These are phyloP conservation scores for Coendou prehensilis DNA, from an alignment of 2,797 vertebrate genomes.

Conservation along the genomic window DNA sequence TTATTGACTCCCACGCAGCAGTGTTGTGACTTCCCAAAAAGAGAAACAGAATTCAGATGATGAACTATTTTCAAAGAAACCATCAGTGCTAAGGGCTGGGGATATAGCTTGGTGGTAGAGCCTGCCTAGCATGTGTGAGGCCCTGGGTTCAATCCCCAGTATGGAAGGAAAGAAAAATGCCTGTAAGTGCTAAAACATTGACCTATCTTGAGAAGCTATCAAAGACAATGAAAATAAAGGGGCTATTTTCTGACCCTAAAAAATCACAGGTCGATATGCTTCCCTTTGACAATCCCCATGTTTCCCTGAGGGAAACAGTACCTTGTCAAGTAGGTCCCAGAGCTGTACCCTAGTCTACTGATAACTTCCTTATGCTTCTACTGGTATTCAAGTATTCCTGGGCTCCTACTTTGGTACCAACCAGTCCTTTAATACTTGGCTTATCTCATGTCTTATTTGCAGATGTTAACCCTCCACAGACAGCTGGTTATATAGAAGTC, in stretches of 20 bases:
- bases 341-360: neutral
- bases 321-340: neutral
- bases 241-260: slow-evolving; percentile 30
- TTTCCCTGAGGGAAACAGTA: neutral
- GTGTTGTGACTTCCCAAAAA: neutral
- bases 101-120: neutral
- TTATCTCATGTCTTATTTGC: slow-evolving; percentile 82
- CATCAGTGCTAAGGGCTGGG: neutral
- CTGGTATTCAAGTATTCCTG: neutral
- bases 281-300: neutral
- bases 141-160: neutral
- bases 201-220: neutral
- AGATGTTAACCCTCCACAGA: slow-evolving; percentile 94
- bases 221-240: neutral
- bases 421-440: slow-evolving; percentile 2
- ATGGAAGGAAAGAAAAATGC: neutral
- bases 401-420: neutral
- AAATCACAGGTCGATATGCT: neutral
- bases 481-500: slow-evolving; percentile 96
- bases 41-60: slow-evolving; percentile 28
- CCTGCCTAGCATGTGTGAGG: neutral
- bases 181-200: neutral
- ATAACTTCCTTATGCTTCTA: neutral
- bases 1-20: neutral
- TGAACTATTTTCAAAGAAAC: slow-evolving; percentile 36